Evolutionary conservation across 2,888 invertebrate genomes (phyloP).

Genomic region (Ceraclea dissimilis): DNA sequence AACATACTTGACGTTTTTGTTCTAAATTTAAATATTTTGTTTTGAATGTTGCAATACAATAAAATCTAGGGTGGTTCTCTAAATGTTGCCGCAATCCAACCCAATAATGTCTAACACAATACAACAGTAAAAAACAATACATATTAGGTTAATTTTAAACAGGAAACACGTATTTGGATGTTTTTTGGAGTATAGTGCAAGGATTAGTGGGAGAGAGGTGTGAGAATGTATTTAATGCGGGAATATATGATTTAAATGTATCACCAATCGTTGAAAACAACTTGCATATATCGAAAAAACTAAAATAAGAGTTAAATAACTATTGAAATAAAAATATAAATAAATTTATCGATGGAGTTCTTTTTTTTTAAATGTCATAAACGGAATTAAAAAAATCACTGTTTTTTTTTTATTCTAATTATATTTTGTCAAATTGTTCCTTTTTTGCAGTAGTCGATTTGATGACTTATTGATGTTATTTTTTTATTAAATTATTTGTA

Average conservation of each 20-base stretch:
- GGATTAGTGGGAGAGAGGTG: background rate
- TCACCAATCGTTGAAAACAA: background rate
- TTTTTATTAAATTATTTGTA: too few relatives aligned
- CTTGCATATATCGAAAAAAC: too few relatives aligned
- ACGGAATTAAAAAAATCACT: too few relatives aligned
- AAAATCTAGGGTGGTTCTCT: background rate
- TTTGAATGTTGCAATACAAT: background rate
- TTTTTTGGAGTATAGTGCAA: background rate
- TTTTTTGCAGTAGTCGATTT: too few relatives aligned
- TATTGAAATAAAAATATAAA: too few relatives aligned
- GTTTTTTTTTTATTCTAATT: too few relatives aligned
- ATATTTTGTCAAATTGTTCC: too few relatives aligned
- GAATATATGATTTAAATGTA: background rate
- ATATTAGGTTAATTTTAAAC: slow-evolving; percentile 2
- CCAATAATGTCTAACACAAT: slow-evolving; percentile 23
- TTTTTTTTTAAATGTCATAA: too few relatives aligned
- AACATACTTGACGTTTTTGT: background rate
- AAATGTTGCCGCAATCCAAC: background rate
- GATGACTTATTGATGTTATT: too few relatives aligned
- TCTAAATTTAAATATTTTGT: background rate
- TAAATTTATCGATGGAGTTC: too few relatives aligned
- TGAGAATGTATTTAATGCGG: background rate
- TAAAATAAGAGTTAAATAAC: too few relatives aligned
- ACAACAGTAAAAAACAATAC: slow-evolving; percentile 26
- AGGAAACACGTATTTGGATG: background rate